Percentiles rank a stretch among this genome's conserved stretches.
phyloP scores from a whole-genome alignment of 2,888 invertebrate genomes.

The Seira musarum region DNA sequence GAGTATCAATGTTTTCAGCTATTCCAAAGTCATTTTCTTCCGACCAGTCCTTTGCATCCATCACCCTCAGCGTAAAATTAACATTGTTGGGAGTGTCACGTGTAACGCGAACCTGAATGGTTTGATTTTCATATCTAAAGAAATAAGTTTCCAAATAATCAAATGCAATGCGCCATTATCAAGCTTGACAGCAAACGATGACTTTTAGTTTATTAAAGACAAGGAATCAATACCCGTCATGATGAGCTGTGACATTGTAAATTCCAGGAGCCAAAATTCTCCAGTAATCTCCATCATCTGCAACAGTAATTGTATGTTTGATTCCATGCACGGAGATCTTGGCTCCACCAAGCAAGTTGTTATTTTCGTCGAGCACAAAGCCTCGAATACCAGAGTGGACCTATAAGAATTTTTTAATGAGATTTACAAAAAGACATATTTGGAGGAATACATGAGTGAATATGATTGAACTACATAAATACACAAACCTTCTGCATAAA shows the following conservation, averaged over 20 bases:
- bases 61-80: slow-evolving; percentile 73
- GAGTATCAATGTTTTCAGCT: slow-evolving; percentile 73
- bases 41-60: slow-evolving; percentile 71
- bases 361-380: slow-evolving; percentile 86
- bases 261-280: slow-evolving; percentile 88
- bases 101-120: slow-evolving; percentile 76
- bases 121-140: slow-evolving; percentile 80
- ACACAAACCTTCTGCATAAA: slow-evolving; percentile 88
- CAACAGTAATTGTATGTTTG: slow-evolving; percentile 81
- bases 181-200: too few species aligned
- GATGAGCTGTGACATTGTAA: slow-evolving; percentile 84
- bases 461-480: neutral
- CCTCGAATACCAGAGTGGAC: slow-evolving; percentile 90
- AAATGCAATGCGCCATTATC: too few species aligned
- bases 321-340: slow-evolving; percentile 84
- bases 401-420: slow-evolving; percentile 75
- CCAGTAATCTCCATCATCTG: slow-evolving; percentile 92
- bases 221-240: slow-evolving; percentile 77
- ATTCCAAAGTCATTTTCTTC: slow-evolving; percentile 72
- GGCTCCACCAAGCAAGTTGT: slow-evolving; percentile 81
- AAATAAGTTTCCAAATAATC: too few species aligned
- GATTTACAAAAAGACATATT: too few species aligned
- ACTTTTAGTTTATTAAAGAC: neutral
- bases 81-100: slow-evolving; percentile 73
- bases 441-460: too few species aligned